These are phyloP conservation scores for Peromyscus leucopus DNA, from an alignment of 2,113 vertebrate species.

Conservation along the genomic window DNA sequence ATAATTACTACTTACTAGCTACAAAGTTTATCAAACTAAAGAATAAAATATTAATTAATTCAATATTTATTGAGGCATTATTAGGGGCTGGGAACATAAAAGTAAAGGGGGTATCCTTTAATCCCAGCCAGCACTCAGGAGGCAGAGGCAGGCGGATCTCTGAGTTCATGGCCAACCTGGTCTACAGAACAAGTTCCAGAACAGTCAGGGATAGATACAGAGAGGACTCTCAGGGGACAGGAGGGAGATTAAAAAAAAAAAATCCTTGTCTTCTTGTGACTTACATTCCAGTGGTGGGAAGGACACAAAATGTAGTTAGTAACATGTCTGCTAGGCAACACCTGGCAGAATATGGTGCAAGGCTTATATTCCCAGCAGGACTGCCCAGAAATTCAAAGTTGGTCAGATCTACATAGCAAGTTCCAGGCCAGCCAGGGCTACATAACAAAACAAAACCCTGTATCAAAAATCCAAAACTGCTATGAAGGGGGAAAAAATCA, in stretches of 20 bases:
- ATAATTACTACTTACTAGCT: background rate
- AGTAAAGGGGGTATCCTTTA: background rate
- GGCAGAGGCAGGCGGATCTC: background rate
- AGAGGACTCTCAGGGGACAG: background rate
- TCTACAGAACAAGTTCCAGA: background rate
- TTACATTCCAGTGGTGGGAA: background rate
- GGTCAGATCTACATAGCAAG: background rate
- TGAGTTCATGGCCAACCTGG: background rate
- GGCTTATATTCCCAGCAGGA: background rate
- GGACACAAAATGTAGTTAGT: background rate
- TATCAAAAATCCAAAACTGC: background rate
- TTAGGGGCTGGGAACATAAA: background rate
- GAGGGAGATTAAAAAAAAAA: background rate
- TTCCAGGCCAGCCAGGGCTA: background rate
- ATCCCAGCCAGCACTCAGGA: background rate
- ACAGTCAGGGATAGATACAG: background rate
- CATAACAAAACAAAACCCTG: background rate
- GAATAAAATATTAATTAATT: background rate
- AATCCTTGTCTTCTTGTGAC: background rate
- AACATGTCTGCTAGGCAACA: background rate
- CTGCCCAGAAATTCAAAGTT: background rate
- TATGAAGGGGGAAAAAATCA: background rate
- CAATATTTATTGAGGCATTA: slow-evolving; percentile 5
- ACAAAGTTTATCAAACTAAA: background rate
- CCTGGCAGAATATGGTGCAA: background rate